Evolutionary conservation across 2,888 invertebrate species (phyloP).

Genomic region (Ophion ventricosus): DNA sequence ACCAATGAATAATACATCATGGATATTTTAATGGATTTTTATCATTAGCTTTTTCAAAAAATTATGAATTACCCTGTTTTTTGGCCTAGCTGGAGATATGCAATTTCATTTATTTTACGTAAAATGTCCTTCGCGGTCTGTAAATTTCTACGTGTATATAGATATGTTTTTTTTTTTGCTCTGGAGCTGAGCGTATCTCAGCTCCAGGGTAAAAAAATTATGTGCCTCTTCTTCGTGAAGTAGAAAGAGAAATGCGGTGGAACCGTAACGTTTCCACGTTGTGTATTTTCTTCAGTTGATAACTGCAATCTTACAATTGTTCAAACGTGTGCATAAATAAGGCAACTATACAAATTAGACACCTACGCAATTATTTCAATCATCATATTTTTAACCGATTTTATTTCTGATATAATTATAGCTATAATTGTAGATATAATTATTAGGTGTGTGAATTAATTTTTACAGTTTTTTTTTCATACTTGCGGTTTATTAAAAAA

Average conservation of each 20-base stretch:
- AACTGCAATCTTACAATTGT: neutral
- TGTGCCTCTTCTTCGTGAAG: neutral
- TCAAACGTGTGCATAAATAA: neutral
- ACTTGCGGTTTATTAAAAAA: no score
- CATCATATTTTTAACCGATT: neutral
- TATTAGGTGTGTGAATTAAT: no score
- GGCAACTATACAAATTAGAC: neutral
- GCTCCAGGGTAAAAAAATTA: neutral
- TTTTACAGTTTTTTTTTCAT: no score
- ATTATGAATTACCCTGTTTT: neutral
- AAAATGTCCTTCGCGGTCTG: neutral
- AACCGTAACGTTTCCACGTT: neutral
- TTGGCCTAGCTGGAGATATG: neutral
- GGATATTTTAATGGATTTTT: no score
- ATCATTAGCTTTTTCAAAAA: neutral
- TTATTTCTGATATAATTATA: neutral
- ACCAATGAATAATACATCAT: no score
- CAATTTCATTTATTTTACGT: neutral
- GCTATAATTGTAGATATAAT: no score
- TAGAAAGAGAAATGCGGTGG: neutral
- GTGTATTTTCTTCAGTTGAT: neutral
- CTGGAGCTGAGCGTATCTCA: neutral
- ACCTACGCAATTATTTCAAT: neutral
- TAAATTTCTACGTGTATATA: neutral
- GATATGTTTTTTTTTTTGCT: neutral